These are phyloP conservation scores for Apomyelois bistriatella DNA, from an alignment of 2,888 invertebrate genomes.

Conservation along the genomic window DNA sequence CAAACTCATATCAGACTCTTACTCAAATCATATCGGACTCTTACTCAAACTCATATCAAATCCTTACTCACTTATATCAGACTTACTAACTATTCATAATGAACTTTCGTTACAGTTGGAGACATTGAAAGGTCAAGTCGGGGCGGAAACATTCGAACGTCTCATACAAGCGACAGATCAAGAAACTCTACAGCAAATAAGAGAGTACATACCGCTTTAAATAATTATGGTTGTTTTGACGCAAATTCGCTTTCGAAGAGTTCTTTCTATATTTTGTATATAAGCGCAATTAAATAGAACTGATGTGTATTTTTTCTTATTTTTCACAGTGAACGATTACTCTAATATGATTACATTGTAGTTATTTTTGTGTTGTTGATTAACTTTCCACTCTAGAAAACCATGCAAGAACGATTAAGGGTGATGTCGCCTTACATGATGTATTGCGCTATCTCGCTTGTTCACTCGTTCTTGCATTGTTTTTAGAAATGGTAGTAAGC, in stretches of 20 bases:
- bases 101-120: conserved; percentile 76
- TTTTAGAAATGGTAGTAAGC: too few species aligned
- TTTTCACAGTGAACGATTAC: not conserved
- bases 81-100: too few species aligned
- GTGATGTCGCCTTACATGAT: too few species aligned
- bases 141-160: conserved; percentile 86
- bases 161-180: conserved; percentile 86
- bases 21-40: too few species aligned
- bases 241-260: not conserved
- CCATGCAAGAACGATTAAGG: too few species aligned
- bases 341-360: too few species aligned
- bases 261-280: not conserved
- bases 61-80: not conserved
- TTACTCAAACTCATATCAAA: too few species aligned
- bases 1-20: too few species aligned
- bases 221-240: conserved; percentile 16
- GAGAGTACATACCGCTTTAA: conserved; percentile 79
- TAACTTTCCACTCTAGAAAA: too few species aligned
- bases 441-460: too few species aligned
- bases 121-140: conserved; percentile 86
- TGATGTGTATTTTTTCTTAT: not conserved
- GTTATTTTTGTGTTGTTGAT: too few species aligned
- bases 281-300: not conserved
- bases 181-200: conserved; percentile 85
- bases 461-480: too few species aligned